Percentiles rank a stretch among this genome's conserved stretches.
phyloP scores from a whole-genome alignment of 2,113 vertebrate species.

The Eurystomus gularis region DNA sequence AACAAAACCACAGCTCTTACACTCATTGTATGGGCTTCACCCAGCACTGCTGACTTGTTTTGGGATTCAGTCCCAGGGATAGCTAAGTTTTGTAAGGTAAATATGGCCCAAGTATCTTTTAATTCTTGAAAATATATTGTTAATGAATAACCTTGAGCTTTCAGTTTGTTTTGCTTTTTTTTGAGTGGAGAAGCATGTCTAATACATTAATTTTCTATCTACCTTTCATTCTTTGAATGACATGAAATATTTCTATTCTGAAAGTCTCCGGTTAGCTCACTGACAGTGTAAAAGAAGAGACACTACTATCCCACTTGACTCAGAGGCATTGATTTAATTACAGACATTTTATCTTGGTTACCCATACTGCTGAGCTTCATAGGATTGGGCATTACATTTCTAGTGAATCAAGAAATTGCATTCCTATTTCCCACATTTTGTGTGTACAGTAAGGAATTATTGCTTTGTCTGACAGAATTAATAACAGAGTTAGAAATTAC shows the following conservation, averaged over 20 bases:
- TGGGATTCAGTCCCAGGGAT: not conserved
- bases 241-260: not conserved
- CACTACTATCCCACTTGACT: not conserved
- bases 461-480: not conserved
- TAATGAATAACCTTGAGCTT: not conserved
- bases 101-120: not conserved
- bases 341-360: not conserved
- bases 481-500: not conserved
- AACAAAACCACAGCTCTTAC: not conserved
- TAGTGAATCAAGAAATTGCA: not conserved
- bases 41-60: not conserved
- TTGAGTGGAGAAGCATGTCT: not conserved
- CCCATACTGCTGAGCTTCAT: not conserved
- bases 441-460: not conserved
- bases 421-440: not conserved
- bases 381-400: not conserved
- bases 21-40: not conserved
- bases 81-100: not conserved
- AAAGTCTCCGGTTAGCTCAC: not conserved
- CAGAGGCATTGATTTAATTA: constrained; percentile 29
- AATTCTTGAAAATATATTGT: not conserved
- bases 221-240: not conserved
- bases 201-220: not conserved
- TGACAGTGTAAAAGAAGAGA: not conserved
- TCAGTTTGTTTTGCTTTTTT: not conserved